Evolutionary conservation across 2,113 vertebrate species (phyloP).

Genomic region (Loxodonta africana): DNA sequence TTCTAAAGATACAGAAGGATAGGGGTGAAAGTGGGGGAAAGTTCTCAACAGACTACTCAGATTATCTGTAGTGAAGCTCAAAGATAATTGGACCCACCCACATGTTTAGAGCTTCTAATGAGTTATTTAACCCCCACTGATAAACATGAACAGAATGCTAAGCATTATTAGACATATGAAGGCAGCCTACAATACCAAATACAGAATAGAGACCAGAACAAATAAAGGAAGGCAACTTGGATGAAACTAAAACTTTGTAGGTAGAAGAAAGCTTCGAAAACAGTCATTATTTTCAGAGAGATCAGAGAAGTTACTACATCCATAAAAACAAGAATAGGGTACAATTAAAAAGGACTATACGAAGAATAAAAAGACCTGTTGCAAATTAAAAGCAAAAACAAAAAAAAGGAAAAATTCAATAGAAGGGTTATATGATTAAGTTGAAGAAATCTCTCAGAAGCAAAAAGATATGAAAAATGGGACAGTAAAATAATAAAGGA

Average conservation of each 20-base stretch:
- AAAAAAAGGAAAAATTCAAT: not conserved
- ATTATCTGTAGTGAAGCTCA: not conserved
- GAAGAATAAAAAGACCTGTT: not conserved
- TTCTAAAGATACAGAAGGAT: slow-evolving; percentile 6
- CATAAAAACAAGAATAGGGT: not conserved
- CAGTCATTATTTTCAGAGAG: not conserved
- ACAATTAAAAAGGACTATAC: not conserved
- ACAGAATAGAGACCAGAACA: not conserved
- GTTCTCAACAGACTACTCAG: not conserved
- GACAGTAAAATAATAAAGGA: not conserved
- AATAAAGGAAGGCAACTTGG: not conserved
- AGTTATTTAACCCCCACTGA: not conserved
- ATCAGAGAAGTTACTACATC: not conserved
- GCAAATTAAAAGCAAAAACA: not conserved
- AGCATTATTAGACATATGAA: not conserved
- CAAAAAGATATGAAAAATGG: not conserved
- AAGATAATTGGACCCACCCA: not conserved
- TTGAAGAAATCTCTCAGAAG: not conserved
- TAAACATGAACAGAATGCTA: not conserved
- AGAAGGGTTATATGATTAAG: not conserved
- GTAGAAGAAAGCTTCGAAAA: not conserved
- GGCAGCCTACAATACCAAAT: not conserved
- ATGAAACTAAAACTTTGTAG: not conserved
- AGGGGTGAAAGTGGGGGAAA: not conserved
- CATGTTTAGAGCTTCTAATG: not conserved